These are phyloP conservation scores for Andrena trimmerana DNA, from an alignment of 2,888 invertebrate genomes.

Conservation along the genomic window DNA sequence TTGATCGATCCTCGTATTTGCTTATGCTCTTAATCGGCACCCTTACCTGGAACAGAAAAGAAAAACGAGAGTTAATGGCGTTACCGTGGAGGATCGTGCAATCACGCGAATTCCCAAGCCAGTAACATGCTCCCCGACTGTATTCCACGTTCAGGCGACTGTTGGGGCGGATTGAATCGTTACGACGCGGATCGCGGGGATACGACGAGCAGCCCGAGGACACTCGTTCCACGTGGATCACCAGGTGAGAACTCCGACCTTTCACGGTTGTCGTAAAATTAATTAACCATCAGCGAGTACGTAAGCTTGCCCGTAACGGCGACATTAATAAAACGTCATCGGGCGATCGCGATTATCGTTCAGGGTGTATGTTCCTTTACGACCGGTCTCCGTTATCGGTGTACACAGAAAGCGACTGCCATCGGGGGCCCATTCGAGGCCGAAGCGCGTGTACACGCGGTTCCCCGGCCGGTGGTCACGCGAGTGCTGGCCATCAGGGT, in stretches of 20 bases:
- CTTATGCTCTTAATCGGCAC: slow-evolving; percentile 27
- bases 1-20: slow-evolving; percentile 30
- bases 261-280: slow-evolving; percentile 35
- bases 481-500: slow-evolving; percentile 45
- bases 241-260: neutral
- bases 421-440: slow-evolving; percentile 23
- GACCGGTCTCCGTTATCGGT: slow-evolving; percentile 19
- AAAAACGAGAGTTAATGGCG: slow-evolving; percentile 37
- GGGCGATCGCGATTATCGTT: slow-evolving; percentile 36
- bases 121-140: neutral
- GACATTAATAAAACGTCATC: slow-evolving; percentile 41
- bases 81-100: neutral
- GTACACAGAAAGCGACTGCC: slow-evolving; percentile 33
- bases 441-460: neutral
- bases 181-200: neutral
- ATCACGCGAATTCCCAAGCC: neutral
- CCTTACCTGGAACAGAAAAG: slow-evolving; percentile 64
- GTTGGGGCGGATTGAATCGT: slow-evolving; percentile 1
- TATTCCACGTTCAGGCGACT: neutral
- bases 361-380: slow-evolving; percentile 37
- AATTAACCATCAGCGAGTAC: slow-evolving; percentile 37
- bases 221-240: slow-evolving; percentile 1
- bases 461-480: slow-evolving; percentile 26
- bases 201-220: neutral
- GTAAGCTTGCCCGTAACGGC: slow-evolving; percentile 19